phyloP scores from a whole-genome alignment of 1,140 invertebrate species.

The Anastrepha obliqua region DNA sequence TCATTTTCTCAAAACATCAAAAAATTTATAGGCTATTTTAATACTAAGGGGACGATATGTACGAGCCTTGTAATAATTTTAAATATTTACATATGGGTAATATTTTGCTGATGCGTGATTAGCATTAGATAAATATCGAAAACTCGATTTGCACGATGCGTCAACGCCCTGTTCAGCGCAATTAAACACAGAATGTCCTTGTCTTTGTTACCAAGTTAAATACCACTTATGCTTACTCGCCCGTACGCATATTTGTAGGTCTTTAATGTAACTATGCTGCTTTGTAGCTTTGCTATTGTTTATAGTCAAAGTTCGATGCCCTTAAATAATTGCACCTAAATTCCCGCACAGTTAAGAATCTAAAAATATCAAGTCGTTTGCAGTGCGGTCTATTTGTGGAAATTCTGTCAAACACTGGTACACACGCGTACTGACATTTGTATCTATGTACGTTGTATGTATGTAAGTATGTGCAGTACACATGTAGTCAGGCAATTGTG shows the following conservation, averaged over 20 bases:
- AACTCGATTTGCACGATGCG: background rate
- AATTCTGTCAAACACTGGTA: background rate
- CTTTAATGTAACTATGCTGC: too few species aligned
- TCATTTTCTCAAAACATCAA: too few species aligned
- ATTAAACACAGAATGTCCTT: slow-evolving; percentile 1
- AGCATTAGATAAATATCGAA: background rate
- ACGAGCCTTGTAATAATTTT: too few species aligned
- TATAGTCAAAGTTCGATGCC: slow-evolving; percentile 40
- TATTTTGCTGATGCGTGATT: too few species aligned
- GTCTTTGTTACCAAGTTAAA: slow-evolving; percentile 10
- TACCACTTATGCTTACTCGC: background rate
- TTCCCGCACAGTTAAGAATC: slow-evolving; percentile 49
- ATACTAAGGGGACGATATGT: too few species aligned
- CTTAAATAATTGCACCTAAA: slow-evolving; percentile 42
- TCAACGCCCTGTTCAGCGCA: background rate
- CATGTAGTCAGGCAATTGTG: background rate
- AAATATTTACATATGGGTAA: too few species aligned
- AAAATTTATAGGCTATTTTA: too few species aligned
- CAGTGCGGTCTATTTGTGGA: slow-evolving; percentile 12
- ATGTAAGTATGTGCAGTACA: background rate
- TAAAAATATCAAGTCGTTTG: slow-evolving; percentile 48
- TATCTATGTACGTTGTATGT: background rate
- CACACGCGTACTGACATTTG: background rate
- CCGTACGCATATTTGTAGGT: too few species aligned
- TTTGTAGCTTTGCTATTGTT: background rate